Evolutionary conservation across 2,888 invertebrate species (phyloP), one percentile per base, ranked within the genome.

Genomic region (Neelides folsomi): DNA sequence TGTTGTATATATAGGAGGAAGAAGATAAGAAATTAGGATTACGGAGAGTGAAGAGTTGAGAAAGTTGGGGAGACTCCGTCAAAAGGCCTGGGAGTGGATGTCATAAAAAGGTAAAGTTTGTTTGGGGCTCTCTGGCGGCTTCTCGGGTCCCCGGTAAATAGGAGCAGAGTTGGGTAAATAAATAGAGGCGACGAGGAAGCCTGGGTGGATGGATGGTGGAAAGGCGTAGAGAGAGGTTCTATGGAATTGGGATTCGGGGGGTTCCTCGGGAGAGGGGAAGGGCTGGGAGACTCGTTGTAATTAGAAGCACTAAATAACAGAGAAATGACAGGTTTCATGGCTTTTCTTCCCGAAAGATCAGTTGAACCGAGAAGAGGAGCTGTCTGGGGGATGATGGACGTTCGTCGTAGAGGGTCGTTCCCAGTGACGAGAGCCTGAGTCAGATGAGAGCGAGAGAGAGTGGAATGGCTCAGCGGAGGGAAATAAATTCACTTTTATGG

Each of bases 241-340:
- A 27, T 27, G 27, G 18, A 16, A 19, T 43, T 19, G 16, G 18
- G 43, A 12, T 15, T n/a, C 34, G 35, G 35, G n/a, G 35, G 27
- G 44, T n/a, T 15, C 9, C 34, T 4, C 20, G 15, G 44, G n/a
- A 13, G 19, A 40, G 39, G 27, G 20, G 27, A 20, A 20, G 40
- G 16, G 15, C 20, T 13, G 20, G 39, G 19, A 19, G 44, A 44
- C 9, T 10, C 9, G 54, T 55, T 57, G 61, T 59, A 61, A 61
- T 59, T 61, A 59, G 57, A 61, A 55, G 57, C 59, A 57, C 55
- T 61, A 61, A 61, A 61, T 61, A 52, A 52, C 54, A 49, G 49
- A 53, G 49, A 52, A 52, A 56, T 61, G 61, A 59, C 61, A 61
- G 56, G 54, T 55, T 53, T 55, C 27, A 27, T 27, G 27, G 27